phyloP scores from a whole-genome alignment of 2,797 vertebrate genomes.

The Jordanella pulchra region DNA sequence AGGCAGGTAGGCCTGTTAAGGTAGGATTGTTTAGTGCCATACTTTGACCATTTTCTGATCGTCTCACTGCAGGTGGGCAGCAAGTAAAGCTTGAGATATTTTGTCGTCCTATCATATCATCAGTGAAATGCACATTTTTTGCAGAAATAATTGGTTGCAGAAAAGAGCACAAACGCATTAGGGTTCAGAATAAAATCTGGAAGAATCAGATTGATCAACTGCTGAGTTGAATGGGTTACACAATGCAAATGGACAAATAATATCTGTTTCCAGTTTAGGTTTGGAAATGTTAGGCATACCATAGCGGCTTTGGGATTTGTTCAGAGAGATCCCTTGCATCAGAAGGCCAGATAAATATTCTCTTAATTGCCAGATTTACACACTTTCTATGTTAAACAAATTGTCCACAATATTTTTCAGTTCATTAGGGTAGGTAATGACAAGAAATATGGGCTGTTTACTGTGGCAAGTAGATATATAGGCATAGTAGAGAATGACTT shows the following conservation, averaged over 20 bases:
- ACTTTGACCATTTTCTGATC: background rate
- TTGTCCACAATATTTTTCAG: background rate
- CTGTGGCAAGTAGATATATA: background rate
- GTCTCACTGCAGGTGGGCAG: background rate
- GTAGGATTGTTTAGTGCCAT: background rate
- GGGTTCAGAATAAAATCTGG: background rate
- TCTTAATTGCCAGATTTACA: background rate
- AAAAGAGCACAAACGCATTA: too few relatives aligned
- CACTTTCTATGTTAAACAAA: background rate
- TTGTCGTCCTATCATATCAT: too few relatives aligned
- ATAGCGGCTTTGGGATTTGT: background rate
- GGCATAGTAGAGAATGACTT: background rate
- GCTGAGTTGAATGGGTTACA: background rate
- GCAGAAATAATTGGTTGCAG: too few relatives aligned
- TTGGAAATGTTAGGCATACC: background rate
- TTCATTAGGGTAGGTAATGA: background rate
- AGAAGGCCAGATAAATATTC: background rate
- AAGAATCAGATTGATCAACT: background rate
- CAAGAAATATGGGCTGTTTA: background rate
- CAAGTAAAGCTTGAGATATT: background rate
- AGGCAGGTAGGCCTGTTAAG: background rate
- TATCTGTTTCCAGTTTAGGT: too few relatives aligned
- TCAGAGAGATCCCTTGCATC: background rate
- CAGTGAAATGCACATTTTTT: too few relatives aligned
- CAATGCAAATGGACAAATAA: background rate